These are phyloP conservation scores for Lepus timidus DNA, from an alignment of 2,113 vertebrate species.

Conservation along the genomic window DNA sequence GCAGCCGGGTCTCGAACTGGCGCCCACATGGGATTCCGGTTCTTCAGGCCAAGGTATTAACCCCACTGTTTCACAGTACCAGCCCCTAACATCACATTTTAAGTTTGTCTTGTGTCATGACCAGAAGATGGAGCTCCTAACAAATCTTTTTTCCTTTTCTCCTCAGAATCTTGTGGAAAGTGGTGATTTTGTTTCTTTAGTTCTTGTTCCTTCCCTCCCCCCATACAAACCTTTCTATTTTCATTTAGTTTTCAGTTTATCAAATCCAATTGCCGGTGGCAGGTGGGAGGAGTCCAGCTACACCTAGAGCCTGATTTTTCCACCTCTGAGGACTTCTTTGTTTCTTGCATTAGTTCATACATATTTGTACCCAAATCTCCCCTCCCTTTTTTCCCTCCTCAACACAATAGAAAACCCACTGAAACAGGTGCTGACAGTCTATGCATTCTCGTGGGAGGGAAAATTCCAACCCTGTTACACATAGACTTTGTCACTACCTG, in stretches of 20 bases:
- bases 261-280: background rate
- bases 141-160: background rate
- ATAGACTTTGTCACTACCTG: background rate
- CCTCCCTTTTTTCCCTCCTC: background rate
- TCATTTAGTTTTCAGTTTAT: conserved; percentile 9
- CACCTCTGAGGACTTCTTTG: background rate
- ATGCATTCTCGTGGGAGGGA: background rate
- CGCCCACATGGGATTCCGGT: too few relatives aligned
- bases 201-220: background rate
- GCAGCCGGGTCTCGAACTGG: too few relatives aligned
- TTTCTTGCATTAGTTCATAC: background rate
- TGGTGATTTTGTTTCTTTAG: background rate
- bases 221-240: background rate
- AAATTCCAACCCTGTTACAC: background rate
- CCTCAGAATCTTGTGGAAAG: background rate
- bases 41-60: too few relatives aligned
- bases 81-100: background rate
- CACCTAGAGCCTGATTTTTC: background rate
- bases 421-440: background rate
- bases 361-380: background rate
- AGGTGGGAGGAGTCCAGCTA: background rate
- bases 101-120: background rate
- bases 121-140: conserved; percentile 76
- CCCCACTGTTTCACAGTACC: too few relatives aligned
- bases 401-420: background rate